Base-by-base conservation (phyloP, 2,797 vertebrate species). In the Cirrhinus mrigala region DNA sequence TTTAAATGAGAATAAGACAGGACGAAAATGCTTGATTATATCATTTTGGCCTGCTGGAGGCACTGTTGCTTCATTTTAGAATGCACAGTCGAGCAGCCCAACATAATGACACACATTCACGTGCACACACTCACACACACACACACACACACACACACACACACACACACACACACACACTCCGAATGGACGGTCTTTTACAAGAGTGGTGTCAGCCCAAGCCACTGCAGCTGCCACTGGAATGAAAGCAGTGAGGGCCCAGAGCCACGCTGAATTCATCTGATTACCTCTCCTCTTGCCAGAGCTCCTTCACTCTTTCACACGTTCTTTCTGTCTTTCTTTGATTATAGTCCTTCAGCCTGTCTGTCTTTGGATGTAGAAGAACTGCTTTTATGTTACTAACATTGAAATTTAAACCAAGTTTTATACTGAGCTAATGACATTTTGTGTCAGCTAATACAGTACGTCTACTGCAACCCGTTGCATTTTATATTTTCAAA, bases 211-310 rank as follows among this genome's bases (percentile, higher is more conserved):
- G 80, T 82, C 83, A 79, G 83, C 76, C 83, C 66, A 71, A 85
- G 83, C 76, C 76, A 68, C 37, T 85, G 83, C 83, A 85, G 83
- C 83, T 85, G 83, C 76, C 29, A 22, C 83, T 85, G 76, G 83
- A 85, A 85, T 79, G 76, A 89, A 90, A 87, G 81, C 85, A 79
- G 74, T 76, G 76, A 82, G 77, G 87, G 85, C 77, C 81, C 66
- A 77, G 82, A 86, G 83, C 83, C 78, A 74, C 73, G 77, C 77
- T 75, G 81, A 87, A 87, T 88, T 90, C 83, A 89, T 87, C 83
- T 87, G 85, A 88, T 88, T 90, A 83, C 58, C 44, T 70, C 82
- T 73, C 56, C 69, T 84, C 62, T 68, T 75, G 82, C 82, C 70
- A 87, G 15, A 48, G n/a, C 73, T 80, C 70, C 62, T 79, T 22